Evolutionary conservation across 2,113 vertebrate genomes (phyloP).

Genomic region (Gasterosteus nipponicus): DNA sequence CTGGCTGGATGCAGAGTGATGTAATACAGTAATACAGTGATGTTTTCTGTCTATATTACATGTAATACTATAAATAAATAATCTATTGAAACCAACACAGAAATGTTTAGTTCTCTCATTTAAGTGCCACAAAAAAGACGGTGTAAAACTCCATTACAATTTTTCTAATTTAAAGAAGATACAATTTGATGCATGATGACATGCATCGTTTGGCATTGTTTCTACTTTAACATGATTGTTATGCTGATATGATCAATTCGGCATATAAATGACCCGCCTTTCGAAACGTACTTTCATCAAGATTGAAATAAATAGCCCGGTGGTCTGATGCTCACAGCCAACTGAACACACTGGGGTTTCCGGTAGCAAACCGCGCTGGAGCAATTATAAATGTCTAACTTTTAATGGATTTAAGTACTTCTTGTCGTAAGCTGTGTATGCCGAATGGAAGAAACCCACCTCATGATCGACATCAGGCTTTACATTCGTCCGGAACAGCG

Average conservation of each 20-base stretch:
- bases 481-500: accelerated
- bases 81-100: neutral
- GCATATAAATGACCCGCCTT: neutral
- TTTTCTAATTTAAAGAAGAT: neutral
- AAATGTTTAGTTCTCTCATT: neutral
- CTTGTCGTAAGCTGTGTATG: accelerated
- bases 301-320: neutral
- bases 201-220: accelerated
- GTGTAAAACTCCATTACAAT: neutral
- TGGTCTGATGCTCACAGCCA: neutral
- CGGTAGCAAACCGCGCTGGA: neutral
- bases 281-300: neutral
- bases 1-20: constrained; percentile 40
- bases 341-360: neutral
- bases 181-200: accelerated
- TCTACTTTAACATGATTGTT: accelerated
- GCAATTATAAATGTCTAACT: neutral
- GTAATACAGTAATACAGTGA: constrained; percentile 25
- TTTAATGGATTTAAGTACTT: neutral
- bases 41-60: neutral
- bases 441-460: constrained; percentile 20
- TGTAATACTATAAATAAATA: neutral
- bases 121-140: neutral
- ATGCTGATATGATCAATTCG: constrained; percentile 2
- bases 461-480: accelerated